Percentiles rank a stretch among this genome's conserved stretches.
phyloP scores from a whole-genome alignment of 2,797 vertebrate species.

The Intellagama lesueurii region DNA sequence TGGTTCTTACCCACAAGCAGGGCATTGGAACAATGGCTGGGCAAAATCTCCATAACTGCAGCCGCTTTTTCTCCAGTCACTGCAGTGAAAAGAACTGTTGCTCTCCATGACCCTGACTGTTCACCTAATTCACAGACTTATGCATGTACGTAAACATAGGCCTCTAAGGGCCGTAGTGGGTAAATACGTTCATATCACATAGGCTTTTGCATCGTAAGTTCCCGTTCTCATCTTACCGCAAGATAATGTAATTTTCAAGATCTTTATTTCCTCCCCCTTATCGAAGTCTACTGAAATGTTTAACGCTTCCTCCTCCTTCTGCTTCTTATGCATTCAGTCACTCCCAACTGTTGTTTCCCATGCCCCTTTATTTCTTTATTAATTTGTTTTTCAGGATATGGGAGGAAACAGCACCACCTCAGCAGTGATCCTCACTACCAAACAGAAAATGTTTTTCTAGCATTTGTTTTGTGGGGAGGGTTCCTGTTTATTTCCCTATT shows the following conservation, averaged over 20 bases:
- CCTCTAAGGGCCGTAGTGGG: no score
- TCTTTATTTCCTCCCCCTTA: neutral
- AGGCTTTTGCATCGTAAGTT: neutral
- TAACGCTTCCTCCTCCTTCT: neutral
- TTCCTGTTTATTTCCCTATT: neutral
- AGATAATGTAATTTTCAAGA: neutral
- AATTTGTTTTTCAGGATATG: conserved; percentile 52
- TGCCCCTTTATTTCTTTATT: neutral
- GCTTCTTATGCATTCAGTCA: neutral
- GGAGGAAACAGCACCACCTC: neutral
- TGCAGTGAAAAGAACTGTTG: neutral
- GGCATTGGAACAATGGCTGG: neutral
- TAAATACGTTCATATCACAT: neutral
- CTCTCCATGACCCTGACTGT: neutral
- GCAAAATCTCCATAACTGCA: no score
- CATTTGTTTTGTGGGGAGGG: neutral
- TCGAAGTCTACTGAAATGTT: neutral
- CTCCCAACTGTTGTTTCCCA: neutral
- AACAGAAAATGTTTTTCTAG: neutral
- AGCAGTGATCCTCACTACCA: neutral
- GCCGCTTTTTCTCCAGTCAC: no score
- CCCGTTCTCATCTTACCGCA: conserved; percentile 14
- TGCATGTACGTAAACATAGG: no score
- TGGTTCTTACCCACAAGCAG: neutral
- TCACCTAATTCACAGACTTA: neutral